A percentile compares a stretch with the other conserved stretches of the same genome.
These are phyloP conservation scores for Oreohelix idahoensis DNA, from an alignment of 1,140 invertebrate species.

Conservation along the genomic window DNA sequence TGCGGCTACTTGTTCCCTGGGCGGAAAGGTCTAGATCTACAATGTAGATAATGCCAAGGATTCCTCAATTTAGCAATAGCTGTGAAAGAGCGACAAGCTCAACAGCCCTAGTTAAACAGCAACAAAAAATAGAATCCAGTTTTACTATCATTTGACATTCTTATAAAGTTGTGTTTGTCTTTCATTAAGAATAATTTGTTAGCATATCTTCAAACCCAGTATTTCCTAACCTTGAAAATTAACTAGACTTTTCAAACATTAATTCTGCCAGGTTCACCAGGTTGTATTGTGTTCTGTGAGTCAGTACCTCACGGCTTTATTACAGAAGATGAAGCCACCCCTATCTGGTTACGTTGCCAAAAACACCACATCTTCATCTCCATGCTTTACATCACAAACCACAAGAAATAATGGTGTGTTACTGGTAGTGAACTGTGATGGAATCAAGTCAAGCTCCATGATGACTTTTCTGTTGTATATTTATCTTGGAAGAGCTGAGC, in stretches of 20 bases:
- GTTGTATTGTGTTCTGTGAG: slow-evolving; percentile 45
- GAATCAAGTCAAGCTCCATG: slow-evolving; percentile 43
- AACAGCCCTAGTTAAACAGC: too few relatives aligned
- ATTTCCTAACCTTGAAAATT: too few relatives aligned
- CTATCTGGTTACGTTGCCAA: background rate
- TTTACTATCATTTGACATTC: too few relatives aligned
- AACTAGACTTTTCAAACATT: background rate
- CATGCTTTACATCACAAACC: background rate
- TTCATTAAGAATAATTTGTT: too few relatives aligned
- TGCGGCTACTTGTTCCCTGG: too few relatives aligned
- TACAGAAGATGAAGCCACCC: slow-evolving; percentile 37
- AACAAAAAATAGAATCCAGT: too few relatives aligned
- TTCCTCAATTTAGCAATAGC: too few relatives aligned
- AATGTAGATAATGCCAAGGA: too few relatives aligned
- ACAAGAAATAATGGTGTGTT: slow-evolving; percentile 7
- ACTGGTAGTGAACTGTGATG: slow-evolving; percentile 35
- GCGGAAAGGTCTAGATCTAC: too few relatives aligned
- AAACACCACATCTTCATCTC: background rate
- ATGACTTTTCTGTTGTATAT: slow-evolving; percentile 41
- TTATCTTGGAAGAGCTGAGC: slow-evolving; percentile 40
- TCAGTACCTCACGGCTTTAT: slow-evolving; percentile 37
- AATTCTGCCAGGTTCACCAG: slow-evolving; percentile 39
- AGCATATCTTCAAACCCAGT: too few relatives aligned
- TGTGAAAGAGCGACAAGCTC: too few relatives aligned
- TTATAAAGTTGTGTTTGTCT: too few relatives aligned